Evolutionary conservation across 2,888 invertebrate genomes (phyloP), one percentile per base, ranked within the genome.

Genomic region (Sminthurinus aureus): DNA sequence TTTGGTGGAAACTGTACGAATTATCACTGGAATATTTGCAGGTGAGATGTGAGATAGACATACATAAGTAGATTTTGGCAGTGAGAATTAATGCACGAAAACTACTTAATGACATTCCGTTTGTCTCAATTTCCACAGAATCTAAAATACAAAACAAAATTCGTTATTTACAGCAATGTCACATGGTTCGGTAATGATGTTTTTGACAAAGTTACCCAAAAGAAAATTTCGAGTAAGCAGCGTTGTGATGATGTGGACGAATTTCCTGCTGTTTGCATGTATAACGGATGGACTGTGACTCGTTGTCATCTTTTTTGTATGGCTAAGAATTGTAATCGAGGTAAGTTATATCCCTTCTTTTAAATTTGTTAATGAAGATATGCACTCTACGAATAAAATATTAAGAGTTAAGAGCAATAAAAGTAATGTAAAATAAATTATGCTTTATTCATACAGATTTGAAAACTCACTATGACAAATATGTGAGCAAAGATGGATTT

Each of bases 231-330:
- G 6, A 58, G 18, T 12, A 20, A 82, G 38, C 6, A 64, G 11
- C 3, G 76, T 38, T 82, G 82, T 76, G 18, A n/a, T 6, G 76
- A 82, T 50, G 18, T 15, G 11, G 58, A 58, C 12, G 24, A 66
- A 38, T 82, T 82, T 26, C 82, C 82, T 6, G 76, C 82, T 13
- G 58, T 82, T 20, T 86, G 86, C 50, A 58, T 86, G 15, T 15
- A 22, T 20, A 86, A 85, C 69, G 86, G 86, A 8, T 87, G 86
- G 86, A 86, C 86, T 13, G 87, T 86, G 8, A 86, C 85, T n/a
- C 83, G 86, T 13, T 87, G 87, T 67, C 87, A 87, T 58, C 76
- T 86, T 0, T 52, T 86, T 13, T 87, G 87, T 26, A 87, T 87
- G 87, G 79, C 85, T 58, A 83, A 73, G 51, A 11, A n/a, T 11